Conservation (phyloP, 1,140 invertebrate genomes). For the Drosophila varians region DNA sequence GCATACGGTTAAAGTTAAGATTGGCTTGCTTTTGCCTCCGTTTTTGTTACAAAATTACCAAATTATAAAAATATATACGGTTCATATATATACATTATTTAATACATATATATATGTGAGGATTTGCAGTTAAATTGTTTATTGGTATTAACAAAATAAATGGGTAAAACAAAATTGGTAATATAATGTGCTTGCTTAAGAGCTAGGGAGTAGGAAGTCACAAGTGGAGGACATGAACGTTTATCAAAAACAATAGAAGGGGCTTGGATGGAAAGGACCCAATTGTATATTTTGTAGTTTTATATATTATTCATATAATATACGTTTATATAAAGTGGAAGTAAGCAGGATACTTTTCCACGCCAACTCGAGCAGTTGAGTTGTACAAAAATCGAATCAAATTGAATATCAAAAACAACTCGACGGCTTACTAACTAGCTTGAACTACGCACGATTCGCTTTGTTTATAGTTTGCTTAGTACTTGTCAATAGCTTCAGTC, state of each 20-base stretch:
- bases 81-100: slow-evolving; percentile 27
- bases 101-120: slow-evolving; percentile 31
- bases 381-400: slow-evolving; percentile 35
- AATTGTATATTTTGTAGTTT: background rate
- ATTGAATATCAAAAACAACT: slow-evolving; percentile 46
- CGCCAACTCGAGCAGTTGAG: slow-evolving; percentile 19
- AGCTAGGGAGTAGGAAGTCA: slow-evolving; percentile 54
- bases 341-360: slow-evolving; percentile 19
- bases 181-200: slow-evolving; percentile 42
- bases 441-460: slow-evolving; percentile 50
- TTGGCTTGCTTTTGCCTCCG: slow-evolving; percentile 5
- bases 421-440: slow-evolving; percentile 57
- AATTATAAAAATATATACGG: slow-evolving; percentile 65
- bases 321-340: slow-evolving; percentile 9
- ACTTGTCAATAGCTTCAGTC: slow-evolving; percentile 65
- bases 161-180: slow-evolving; percentile 43
- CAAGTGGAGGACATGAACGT: slow-evolving; percentile 41
- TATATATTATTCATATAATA: slow-evolving; percentile 1
- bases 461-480: slow-evolving; percentile 32
- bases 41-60: slow-evolving; percentile 49
- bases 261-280: slow-evolving; percentile 3
- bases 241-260: slow-evolving; percentile 9
- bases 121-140: slow-evolving; percentile 48
- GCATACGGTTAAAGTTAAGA: slow-evolving; percentile 2
- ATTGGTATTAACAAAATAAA: slow-evolving; percentile 51